Conservation (phyloP, 1,140 invertebrate species). For the Drosophila cardini region DNA sequence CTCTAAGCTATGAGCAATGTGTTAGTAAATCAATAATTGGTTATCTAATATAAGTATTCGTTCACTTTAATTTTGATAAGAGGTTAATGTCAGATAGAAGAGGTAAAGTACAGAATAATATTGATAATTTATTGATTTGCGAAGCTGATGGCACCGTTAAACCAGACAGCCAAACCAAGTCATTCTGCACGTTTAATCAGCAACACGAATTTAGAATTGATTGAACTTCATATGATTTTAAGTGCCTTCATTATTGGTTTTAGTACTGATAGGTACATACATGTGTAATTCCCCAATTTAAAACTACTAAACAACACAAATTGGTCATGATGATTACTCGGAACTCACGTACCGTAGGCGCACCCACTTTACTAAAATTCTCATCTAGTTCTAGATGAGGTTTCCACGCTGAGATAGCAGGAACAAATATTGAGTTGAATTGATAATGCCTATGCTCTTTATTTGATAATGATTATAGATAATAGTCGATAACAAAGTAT, state of each 20-base stretch:
- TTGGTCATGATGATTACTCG: neutral
- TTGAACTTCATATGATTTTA: neutral
- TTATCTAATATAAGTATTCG: slow-evolving; percentile 11
- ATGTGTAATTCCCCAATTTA: too few species aligned
- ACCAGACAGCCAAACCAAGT: neutral
- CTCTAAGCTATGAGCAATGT: slow-evolving; percentile 1
- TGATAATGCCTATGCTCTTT: too few species aligned
- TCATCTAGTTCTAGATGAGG: too few species aligned
- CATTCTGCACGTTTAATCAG: neutral
- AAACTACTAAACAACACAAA: too few species aligned
- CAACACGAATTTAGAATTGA: neutral
- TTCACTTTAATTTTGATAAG: slow-evolving; percentile 10
- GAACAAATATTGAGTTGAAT: too few species aligned
- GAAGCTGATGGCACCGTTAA: neutral
- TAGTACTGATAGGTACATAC: neutral
- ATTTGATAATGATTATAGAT: too few species aligned
- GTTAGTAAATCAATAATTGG: slow-evolving; percentile 5
- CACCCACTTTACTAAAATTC: too few species aligned
- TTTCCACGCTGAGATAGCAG: too few species aligned
- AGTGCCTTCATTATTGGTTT: neutral
- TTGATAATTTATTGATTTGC: slow-evolving; percentile 2
- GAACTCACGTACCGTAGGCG: too few species aligned
- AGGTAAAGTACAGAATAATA: neutral
- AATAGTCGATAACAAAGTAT: too few species aligned
- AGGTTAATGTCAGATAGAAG: slow-evolving; percentile 10